Evolutionary conservation across 2,888 invertebrate species (phyloP).

Genomic region (Megamerina dolium): DNA sequence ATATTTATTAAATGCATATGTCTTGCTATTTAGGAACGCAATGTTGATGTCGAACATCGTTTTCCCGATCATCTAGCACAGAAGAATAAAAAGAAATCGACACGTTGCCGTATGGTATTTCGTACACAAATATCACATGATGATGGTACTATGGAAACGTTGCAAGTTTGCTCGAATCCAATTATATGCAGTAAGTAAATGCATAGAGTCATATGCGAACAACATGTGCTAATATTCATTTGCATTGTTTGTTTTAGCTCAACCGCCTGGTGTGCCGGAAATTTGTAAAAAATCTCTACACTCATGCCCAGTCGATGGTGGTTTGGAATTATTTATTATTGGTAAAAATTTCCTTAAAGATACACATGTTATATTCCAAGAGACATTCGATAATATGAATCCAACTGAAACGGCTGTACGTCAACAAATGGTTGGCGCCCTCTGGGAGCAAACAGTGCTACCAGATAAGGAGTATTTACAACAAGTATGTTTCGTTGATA

Average conservation of each 20-base stretch:
- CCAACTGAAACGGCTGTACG: slow-evolving; percentile 32
- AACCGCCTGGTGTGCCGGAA: slow-evolving; percentile 88
- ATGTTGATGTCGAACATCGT: slow-evolving; percentile 90
- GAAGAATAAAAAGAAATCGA: slow-evolving; percentile 88
- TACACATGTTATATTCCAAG: slow-evolving; percentile 70
- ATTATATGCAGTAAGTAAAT: slow-evolving; percentile 80
- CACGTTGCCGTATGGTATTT: slow-evolving; percentile 91
- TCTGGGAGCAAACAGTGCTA: slow-evolving; percentile 75
- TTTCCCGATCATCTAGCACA: slow-evolving; percentile 76
- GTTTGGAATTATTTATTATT: slow-evolving; percentile 77
- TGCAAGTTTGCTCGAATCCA: slow-evolving; percentile 84
- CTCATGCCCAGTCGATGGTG: slow-evolving; percentile 73
- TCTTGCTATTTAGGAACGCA: slow-evolving; percentile 61
- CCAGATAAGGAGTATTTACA: slow-evolving; percentile 87
- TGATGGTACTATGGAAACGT: slow-evolving; percentile 72
- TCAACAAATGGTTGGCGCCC: slow-evolving; percentile 47
- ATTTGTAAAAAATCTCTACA: slow-evolving; percentile 83
- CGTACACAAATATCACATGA: slow-evolving; percentile 73
- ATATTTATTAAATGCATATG: neutral
- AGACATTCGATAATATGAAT: slow-evolving; percentile 38
- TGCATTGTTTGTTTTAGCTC: slow-evolving; percentile 55
- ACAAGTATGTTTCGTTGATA: slow-evolving; percentile 54
- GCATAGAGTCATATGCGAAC: neutral
- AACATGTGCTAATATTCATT: neutral
- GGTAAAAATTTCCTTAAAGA: slow-evolving; percentile 92